These are phyloP conservation scores for Neodon shergylaensis DNA, from an alignment of 2,113 vertebrate species.

Conservation along the genomic window DNA sequence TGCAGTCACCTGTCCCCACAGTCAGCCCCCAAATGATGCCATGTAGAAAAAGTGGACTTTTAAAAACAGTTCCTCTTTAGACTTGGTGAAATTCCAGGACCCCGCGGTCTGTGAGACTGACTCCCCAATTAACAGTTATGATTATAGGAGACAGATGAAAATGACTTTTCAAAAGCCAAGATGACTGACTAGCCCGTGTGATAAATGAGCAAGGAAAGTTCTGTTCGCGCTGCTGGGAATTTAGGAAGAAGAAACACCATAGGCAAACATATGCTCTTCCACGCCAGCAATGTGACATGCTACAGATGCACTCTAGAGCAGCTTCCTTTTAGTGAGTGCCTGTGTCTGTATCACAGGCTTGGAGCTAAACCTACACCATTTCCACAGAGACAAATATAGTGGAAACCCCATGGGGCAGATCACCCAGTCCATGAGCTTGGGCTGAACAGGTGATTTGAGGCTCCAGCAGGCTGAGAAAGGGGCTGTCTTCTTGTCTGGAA, in stretches of 20 bases:
- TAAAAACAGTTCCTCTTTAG: background rate
- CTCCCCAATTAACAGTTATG: background rate
- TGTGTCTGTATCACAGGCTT: constrained; percentile 9
- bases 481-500: constrained; percentile 69
- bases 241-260: background rate
- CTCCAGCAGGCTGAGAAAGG: constrained; percentile 54
- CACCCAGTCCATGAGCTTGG: background rate
- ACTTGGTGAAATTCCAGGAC: background rate
- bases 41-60: background rate
- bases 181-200: background rate
- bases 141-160: background rate
- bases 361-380: background rate
- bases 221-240: background rate
- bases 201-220: background rate
- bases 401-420: background rate
- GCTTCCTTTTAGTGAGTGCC: background rate
- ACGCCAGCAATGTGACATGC: background rate
- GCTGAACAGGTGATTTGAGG: background rate
- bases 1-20: background rate
- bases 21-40: background rate
- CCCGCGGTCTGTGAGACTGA: background rate
- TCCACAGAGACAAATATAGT: constrained; percentile 61
- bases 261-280: constrained; percentile 37
- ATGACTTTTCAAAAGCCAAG: background rate
- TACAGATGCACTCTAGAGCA: background rate